A percentile compares a stretch with the other conserved stretches of the same genome.
Evolutionary conservation across 2,113 vertebrate species (phyloP).

Genomic region (Embiotoca jacksoni): DNA sequence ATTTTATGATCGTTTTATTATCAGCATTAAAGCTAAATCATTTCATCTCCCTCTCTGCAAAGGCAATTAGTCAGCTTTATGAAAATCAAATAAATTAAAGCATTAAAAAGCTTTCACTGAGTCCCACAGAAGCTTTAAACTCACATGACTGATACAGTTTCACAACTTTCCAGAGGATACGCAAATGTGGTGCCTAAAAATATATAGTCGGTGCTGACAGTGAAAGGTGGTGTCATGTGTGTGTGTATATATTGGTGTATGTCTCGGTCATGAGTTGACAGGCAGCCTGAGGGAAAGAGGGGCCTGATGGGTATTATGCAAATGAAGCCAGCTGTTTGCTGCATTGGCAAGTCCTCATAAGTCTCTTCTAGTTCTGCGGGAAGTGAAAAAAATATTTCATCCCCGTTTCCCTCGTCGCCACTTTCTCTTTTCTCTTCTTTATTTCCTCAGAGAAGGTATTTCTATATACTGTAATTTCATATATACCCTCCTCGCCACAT

Average conservation of each 20-base stretch:
- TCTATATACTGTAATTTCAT: constrained; percentile 44
- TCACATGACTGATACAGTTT: constrained; percentile 8
- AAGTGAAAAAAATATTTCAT: constrained; percentile 62
- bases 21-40: constrained; percentile 57
- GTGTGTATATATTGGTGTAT: constrained; percentile 34
- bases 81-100: constrained; percentile 65
- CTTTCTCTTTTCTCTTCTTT: constrained; percentile 45
- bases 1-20: constrained; percentile 68
- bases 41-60: constrained; percentile 52
- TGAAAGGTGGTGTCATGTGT: constrained; percentile 25
- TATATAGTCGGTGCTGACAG: constrained; percentile 16
- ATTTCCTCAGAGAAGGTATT: constrained; percentile 60
- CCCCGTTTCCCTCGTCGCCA: constrained; percentile 17
- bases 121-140: constrained; percentile 35
- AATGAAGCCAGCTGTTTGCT: constrained; percentile 81
- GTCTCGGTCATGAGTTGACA: constrained; percentile 71
- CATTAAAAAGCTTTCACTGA: constrained; percentile 57
- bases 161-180: constrained; percentile 15
- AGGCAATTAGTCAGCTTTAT: constrained; percentile 60
- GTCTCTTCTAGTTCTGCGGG: constrained; percentile 57
- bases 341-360: constrained; percentile 67
- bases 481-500: constrained; percentile 22
- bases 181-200: constrained; percentile 15
- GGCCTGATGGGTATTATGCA: constrained; percentile 80
- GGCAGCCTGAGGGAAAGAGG: constrained; percentile 68